Base-by-base conservation (phyloP, 2,888 invertebrate genomes). In the Melanostoma mellinum region DNA sequence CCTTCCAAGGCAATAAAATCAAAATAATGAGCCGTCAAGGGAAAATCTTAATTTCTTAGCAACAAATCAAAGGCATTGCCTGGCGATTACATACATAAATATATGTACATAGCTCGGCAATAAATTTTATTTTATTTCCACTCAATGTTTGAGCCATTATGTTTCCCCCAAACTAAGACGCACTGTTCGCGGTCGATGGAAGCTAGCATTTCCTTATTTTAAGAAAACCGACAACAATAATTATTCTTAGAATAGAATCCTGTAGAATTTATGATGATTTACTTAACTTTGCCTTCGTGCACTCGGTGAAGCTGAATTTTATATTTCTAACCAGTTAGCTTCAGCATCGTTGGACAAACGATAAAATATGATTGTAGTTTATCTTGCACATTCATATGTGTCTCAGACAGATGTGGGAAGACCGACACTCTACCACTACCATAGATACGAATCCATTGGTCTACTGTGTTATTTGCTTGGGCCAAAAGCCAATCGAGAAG, bases 351-450 rank as follows among this genome's bases (percentile, higher is more conserved):
- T 76, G 71, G 55, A 67, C 61, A 77, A 81, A 81, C 60, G 61
- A 81, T 81, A 67, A 81, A 76, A 81, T 81, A 81, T 76, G 81
- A 72, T 81, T 72, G 71, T 60, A 72, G 71, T 81, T 72, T 81
- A 81, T 81, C 81, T 72, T 55, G 53, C 46, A 55, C 71, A 72
- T 77, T 76, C 55, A 72, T 76, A 55, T 67, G 55, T 67, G 76
- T 81, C 77, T 42, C 46, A 8, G 35, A 44, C 75, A 75, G 63
- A 80, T 80, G 40, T 53, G 65, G 44, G 53, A 55, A 10, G 48
- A 56, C 35, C 48, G 20, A 30, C 33, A 20, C 20, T 20, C 0
- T 9, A 33, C 35, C n/a, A 46, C 32, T 0, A 35, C 9, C 20
- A 53, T 48, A 46, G n/a, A 56, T 52, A 40, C 44, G 42, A 56